Evolutionary conservation across 2,113 vertebrate genomes (phyloP).

Genomic region (Stigmatopora nigra): DNA sequence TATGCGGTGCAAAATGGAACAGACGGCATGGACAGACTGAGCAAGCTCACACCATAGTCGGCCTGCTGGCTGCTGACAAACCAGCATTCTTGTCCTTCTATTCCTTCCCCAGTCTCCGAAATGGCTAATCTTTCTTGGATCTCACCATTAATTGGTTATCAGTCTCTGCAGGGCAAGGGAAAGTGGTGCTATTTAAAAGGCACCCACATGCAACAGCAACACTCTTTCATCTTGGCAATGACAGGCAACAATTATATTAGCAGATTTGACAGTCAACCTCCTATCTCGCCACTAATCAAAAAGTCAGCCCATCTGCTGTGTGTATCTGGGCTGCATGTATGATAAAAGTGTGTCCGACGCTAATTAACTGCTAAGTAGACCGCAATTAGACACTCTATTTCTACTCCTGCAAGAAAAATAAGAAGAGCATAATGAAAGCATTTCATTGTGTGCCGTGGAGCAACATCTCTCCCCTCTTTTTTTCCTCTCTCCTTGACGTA

Average conservation of each 20-base stretch:
- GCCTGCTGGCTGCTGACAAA: slow-evolving; percentile 66
- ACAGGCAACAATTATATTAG: slow-evolving; percentile 76
- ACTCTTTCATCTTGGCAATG: slow-evolving; percentile 73
- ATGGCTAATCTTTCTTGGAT: slow-evolving; percentile 73
- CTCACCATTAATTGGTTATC: slow-evolving; percentile 76
- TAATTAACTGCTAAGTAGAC: slow-evolving; percentile 64
- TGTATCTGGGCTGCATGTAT: slow-evolving; percentile 63
- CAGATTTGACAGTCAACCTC: slow-evolving; percentile 68
- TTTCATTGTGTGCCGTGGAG: slow-evolving; percentile 50
- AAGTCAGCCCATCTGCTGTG: slow-evolving; percentile 73
- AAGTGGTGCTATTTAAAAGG: slow-evolving; percentile 71
- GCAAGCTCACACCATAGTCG: slow-evolving; percentile 59
- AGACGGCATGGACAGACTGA: slow-evolving; percentile 66
- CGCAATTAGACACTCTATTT: slow-evolving; percentile 61
- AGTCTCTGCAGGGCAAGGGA: slow-evolving; percentile 71
- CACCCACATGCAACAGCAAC: slow-evolving; percentile 70
- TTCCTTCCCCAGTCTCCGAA: slow-evolving; percentile 62
- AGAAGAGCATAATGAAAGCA: slow-evolving; percentile 30
- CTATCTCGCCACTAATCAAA: slow-evolving; percentile 74
- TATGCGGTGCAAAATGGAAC: slow-evolving; percentile 53
- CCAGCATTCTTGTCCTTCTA: slow-evolving; percentile 63
- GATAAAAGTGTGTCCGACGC: slow-evolving; percentile 64
- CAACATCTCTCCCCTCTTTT: slow-evolving; percentile 31
- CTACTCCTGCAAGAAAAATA: slow-evolving; percentile 40
- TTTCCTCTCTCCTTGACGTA: slow-evolving; percentile 20